A percentile compares a stretch with the other conserved stretches of the same genome.
Conservation (phyloP, 1,140 invertebrate genomes). For the Zaprionus inermis region DNA sequence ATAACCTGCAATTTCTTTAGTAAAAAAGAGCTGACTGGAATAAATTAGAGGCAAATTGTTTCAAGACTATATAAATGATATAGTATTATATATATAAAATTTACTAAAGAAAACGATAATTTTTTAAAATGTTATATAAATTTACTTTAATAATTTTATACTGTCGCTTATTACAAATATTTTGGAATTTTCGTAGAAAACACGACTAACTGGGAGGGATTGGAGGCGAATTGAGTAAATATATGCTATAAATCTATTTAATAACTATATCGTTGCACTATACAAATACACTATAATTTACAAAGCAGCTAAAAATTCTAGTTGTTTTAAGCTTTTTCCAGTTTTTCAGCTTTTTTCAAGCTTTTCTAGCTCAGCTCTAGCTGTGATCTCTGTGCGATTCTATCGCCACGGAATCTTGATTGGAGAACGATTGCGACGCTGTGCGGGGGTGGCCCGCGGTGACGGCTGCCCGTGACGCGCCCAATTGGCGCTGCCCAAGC, state of each 20-base stretch:
- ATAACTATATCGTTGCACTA: background rate
- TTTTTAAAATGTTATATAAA: background rate
- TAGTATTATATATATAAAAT: no score
- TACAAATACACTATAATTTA: constrained; percentile 5
- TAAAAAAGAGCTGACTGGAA: no score
- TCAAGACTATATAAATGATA: no score
- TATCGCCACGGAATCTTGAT: constrained; percentile 82
- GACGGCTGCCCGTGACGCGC: constrained; percentile 63
- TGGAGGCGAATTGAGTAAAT: background rate
- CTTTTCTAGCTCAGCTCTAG: constrained; percentile 30
- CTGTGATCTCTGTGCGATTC: constrained; percentile 15
- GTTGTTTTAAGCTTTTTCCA: background rate
- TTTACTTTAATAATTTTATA: background rate
- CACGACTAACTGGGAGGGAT: no score
- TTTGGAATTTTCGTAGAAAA: no score
- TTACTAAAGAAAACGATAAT: no score
- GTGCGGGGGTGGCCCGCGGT: constrained; percentile 43
- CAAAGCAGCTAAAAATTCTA: background rate
- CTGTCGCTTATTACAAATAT: no score
- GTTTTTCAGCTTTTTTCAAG: background rate
- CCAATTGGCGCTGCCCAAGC: constrained; percentile 52
- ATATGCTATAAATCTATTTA: background rate
- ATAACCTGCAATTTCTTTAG: no score
- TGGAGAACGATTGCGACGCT: constrained; percentile 77
- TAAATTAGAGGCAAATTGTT: no score